These are phyloP conservation scores for Labeo catla DNA, from an alignment of 2,113 vertebrate genomes.

Conservation along the genomic window DNA sequence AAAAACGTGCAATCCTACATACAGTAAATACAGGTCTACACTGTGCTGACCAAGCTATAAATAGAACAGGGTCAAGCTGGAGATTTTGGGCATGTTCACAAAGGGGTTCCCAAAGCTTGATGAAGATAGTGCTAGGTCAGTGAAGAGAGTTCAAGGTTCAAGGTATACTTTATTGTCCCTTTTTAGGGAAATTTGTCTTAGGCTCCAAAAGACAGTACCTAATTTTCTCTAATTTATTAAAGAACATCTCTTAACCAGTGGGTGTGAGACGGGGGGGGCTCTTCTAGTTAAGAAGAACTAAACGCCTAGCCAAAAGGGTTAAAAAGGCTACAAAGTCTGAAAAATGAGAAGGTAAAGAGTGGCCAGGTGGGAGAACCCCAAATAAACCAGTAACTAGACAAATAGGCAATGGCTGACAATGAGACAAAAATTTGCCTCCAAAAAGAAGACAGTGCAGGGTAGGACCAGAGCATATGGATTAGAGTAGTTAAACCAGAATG, in stretches of 20 bases:
- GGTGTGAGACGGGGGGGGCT: not conserved
- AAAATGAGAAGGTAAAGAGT: not conserved
- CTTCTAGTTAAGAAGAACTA: not conserved
- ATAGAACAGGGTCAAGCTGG: not conserved
- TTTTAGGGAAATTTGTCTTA: no score
- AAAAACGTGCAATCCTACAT: no score
- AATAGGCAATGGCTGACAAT: not conserved
- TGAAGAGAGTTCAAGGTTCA: no score
- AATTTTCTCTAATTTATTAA: not conserved
- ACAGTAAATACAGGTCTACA: no score
- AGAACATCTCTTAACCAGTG: not conserved
- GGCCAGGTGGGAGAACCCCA: not conserved
- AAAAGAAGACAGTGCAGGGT: not conserved
- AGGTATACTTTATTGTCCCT: no score
- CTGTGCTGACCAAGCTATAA: no score
- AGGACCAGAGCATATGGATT: no score
- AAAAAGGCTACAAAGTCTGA: not conserved
- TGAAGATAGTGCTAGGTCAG: not conserved
- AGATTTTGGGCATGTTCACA: not conserved
- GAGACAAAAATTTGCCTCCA: not conserved
- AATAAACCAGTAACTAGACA: not conserved
- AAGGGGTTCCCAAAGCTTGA: not conserved
- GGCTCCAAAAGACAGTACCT: not conserved
- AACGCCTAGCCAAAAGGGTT: not conserved
- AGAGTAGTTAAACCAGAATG: no score